Base-by-base conservation (phyloP, 2,113 vertebrate genomes). In the Chelonoidis abingdonii region DNA sequence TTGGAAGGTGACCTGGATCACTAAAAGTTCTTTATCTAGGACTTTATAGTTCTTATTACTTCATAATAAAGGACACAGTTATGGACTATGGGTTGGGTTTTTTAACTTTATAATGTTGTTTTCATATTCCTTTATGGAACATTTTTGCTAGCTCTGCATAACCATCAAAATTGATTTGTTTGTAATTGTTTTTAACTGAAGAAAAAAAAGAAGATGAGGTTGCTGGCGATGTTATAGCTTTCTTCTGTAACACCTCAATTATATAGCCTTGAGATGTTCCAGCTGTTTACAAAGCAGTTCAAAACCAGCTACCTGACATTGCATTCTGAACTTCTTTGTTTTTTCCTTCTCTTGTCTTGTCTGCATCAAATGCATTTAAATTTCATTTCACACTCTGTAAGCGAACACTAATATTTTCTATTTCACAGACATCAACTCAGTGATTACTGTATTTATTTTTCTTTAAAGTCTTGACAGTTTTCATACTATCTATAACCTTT, bases 111-210 rank as follows among this genome's bases (percentile, higher is more conserved):
- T 50, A 89, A 92, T 95, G 50, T 88, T 56, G 52, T 29, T 93
- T 97, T 92, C 95, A 41, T 86, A 86, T 89, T 50, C 5, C 80
- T 95, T 93, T 89, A 90, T 62, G 80, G 65, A 96, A 93, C 93
- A 86, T 94, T 97, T 95, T 96, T 96, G 83, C 84, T 62, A 90
- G 89, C 86, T 97, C 82, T 89, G 88, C 89, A 93, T 92, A 97
- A 94, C 84, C 59, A 96, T 97, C 93, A 91, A 82, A 96, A 87
- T 92, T 89, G 44, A 94, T 98, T 96, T 95, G 41, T 97, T 80
- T 96, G 85, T 96, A 97, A 98, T 97, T 97, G 95, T 81, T 96
- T 96, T 94, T 96, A 96, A 96, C 93, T 93, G 94, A 88, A 94
- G 97, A 94, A 95, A 95, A 95, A 95, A 93, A 44, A 49, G 47